Evolutionary conservation across 2,888 invertebrate genomes (phyloP).

Genomic region (Erebia ligea): DNA sequence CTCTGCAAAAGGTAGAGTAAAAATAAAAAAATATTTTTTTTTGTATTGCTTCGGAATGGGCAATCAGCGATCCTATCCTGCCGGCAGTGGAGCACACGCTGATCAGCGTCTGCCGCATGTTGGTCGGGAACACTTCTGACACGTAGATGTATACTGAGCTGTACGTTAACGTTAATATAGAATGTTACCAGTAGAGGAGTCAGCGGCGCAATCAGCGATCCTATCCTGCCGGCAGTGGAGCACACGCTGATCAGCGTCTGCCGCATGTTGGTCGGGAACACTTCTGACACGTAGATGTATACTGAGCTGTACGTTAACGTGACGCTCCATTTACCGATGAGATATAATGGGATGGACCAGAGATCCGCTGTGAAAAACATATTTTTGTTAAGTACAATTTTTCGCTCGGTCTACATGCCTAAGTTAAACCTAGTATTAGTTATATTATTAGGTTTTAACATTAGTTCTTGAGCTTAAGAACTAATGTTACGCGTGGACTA

Average conservation of each 20-base stretch:
- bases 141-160: slow-evolving; percentile 82
- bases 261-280: slow-evolving; percentile 87
- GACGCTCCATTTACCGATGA: slow-evolving; percentile 86
- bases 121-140: slow-evolving; percentile 87
- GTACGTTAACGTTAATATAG: slow-evolving; percentile 86
- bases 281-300: slow-evolving; percentile 87
- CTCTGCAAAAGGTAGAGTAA: neutral
- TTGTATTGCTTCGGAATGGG: slow-evolving; percentile 45
- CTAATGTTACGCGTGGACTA: too few relatives aligned
- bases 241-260: slow-evolving; percentile 87
- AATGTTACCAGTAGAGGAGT: slow-evolving; percentile 85
- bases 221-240: slow-evolving; percentile 86
- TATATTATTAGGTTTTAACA: too few relatives aligned
- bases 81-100: slow-evolving; percentile 87
- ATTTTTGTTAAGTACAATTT: too few relatives aligned
- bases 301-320: slow-evolving; percentile 86
- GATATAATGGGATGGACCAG: slow-evolving; percentile 83
- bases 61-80: slow-evolving; percentile 85
- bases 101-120: slow-evolving; percentile 86
- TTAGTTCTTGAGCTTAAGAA: too few relatives aligned
- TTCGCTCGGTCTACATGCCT: too few relatives aligned
- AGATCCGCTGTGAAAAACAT: slow-evolving; percentile 66
- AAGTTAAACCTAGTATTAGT: too few relatives aligned
- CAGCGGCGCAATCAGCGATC: slow-evolving; percentile 86
- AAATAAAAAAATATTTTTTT: too few relatives aligned